Conservation (phyloP, 2,888 invertebrate species). For the Xestobium rufovillosum region DNA sequence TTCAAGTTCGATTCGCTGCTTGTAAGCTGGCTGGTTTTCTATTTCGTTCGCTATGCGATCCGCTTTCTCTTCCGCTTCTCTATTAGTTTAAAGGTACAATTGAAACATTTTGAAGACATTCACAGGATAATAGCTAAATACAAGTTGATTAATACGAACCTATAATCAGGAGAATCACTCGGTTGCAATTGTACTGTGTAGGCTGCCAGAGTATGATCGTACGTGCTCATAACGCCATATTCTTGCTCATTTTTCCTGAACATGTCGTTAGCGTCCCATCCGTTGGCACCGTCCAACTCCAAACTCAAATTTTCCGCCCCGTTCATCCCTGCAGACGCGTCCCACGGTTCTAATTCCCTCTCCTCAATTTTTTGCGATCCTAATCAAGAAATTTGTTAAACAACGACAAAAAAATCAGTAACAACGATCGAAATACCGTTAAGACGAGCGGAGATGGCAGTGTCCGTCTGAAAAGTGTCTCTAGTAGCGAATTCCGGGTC, state of each 20-base stretch:
- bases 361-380: constrained; percentile 47
- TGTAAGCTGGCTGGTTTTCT: constrained; percentile 76
- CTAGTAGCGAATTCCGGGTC: constrained; percentile 84
- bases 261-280: constrained; percentile 97
- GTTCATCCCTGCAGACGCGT: constrained; percentile 47
- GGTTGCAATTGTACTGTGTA: constrained; percentile 85
- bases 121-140: too few species aligned
- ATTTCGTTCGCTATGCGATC: constrained; percentile 89
- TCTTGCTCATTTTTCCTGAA: constrained; percentile 86
- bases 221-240: constrained; percentile 89
- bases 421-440: constrained; percentile 54
- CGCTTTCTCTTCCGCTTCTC: constrained; percentile 76
- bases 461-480: constrained; percentile 84
- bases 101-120: not conserved
- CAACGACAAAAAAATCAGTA: constrained; percentile 4
- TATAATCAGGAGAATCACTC: constrained; percentile 79
- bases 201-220: constrained; percentile 82
- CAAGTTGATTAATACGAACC: constrained; percentile 46
- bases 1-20: constrained; percentile 75
- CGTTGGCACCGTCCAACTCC: constrained; percentile 75
- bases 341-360: constrained; percentile 88
- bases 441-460: constrained; percentile 74
- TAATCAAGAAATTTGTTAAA: constrained; percentile 4
- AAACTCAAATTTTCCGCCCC: constrained; percentile 48
- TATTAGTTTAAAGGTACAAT: constrained; percentile 23